phyloP scores from a whole-genome alignment of 2,888 invertebrate species.

The Pseudoips prasinana region DNA sequence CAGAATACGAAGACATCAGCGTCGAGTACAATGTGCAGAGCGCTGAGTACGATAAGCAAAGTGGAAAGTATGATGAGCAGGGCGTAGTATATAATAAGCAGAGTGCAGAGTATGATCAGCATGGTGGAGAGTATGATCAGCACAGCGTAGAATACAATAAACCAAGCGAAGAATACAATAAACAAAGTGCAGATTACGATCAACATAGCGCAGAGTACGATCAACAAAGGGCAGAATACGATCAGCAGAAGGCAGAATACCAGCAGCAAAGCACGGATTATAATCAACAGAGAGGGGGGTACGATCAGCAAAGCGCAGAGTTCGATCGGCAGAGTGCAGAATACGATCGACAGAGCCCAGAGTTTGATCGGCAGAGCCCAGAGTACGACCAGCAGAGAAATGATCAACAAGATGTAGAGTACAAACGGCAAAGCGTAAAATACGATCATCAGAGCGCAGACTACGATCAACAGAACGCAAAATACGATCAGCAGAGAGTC shows the following conservation, averaged over 20 bases:
- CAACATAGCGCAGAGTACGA: background rate
- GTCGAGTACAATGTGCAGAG: background rate
- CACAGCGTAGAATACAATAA: background rate
- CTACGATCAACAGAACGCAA: no score
- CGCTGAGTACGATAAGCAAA: background rate
- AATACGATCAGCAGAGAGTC: background rate
- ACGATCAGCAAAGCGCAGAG: no score
- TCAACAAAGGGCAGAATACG: background rate
- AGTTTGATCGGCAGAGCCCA: no score
- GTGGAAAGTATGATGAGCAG: background rate
- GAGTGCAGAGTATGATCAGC: background rate
- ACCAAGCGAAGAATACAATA: background rate
- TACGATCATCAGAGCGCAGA: no score
- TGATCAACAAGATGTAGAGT: no score
- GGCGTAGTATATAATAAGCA: no score
- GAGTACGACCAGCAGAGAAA: no score
- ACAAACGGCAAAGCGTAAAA: no score
- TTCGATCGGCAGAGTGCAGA: no score
- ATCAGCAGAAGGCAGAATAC: background rate
- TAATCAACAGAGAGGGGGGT: slow-evolving; percentile 72
- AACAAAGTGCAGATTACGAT: background rate
- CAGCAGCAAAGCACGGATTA: background rate
- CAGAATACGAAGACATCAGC: background rate
- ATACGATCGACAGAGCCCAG: no score
- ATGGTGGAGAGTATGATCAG: background rate